phyloP scores from a whole-genome alignment of 2,888 invertebrate species.

The Drosophila algonquin region DNA sequence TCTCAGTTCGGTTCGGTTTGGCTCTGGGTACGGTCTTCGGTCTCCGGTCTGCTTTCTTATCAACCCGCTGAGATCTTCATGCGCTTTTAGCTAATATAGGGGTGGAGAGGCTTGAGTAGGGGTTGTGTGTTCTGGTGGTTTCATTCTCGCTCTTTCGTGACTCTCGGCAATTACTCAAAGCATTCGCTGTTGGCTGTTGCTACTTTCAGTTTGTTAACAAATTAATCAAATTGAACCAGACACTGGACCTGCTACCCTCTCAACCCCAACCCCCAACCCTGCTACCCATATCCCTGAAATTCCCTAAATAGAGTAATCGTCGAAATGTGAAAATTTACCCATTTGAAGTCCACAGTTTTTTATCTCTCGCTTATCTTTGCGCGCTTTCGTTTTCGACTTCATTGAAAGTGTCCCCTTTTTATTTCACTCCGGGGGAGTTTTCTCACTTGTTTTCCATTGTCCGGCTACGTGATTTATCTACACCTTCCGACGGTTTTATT shows the following conservation, averaged over 20 bases:
- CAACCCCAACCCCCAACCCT: background rate
- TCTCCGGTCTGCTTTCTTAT: slow-evolving; percentile 57
- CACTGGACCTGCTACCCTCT: slow-evolving; percentile 30
- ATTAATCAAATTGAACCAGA: slow-evolving; percentile 82
- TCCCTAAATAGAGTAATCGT: slow-evolving; percentile 73
- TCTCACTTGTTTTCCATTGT: slow-evolving; percentile 66
- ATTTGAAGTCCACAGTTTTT: slow-evolving; percentile 48
- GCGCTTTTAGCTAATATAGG: slow-evolving; percentile 75
- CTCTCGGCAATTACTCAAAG: slow-evolving; percentile 78
- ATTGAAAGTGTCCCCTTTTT: slow-evolving; percentile 54
- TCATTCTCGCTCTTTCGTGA: slow-evolving; percentile 63
- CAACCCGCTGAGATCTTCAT: slow-evolving; percentile 73
- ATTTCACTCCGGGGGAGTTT: slow-evolving; percentile 54
- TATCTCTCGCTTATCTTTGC: slow-evolving; percentile 49
- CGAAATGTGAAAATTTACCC: slow-evolving; percentile 54
- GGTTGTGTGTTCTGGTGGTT: slow-evolving; percentile 31
- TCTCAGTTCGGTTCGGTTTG: no score
- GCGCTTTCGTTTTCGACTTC: slow-evolving; percentile 52
- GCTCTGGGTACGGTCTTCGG: slow-evolving; percentile 1
- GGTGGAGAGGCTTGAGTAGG: slow-evolving; percentile 24
- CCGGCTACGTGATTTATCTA: slow-evolving; percentile 70
- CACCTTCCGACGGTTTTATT: slow-evolving; percentile 73
- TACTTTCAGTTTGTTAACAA: slow-evolving; percentile 82
- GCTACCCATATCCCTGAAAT: background rate
- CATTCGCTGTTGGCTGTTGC: slow-evolving; percentile 65